These are phyloP conservation scores for Ameiurus melas DNA, from an alignment of 2,113 vertebrate species.

Conservation along the genomic window DNA sequence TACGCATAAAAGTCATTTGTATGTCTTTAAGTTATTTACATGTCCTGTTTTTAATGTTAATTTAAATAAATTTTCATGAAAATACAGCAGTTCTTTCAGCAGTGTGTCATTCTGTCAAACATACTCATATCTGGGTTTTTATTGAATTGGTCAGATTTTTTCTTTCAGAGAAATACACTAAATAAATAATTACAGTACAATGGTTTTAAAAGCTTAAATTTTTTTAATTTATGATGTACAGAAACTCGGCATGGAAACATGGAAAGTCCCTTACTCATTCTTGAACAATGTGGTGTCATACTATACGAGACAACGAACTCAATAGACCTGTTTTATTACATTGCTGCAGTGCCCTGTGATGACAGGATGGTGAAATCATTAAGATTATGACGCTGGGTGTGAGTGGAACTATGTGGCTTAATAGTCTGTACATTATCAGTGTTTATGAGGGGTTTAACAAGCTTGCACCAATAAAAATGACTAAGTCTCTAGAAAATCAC, in stretches of 20 bases:
- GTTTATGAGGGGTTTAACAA: slow-evolving; percentile 21
- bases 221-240: background rate
- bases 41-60: slow-evolving; percentile 84
- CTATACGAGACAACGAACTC: slow-evolving; percentile 35
- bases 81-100: slow-evolving; percentile 48
- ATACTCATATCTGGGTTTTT: background rate
- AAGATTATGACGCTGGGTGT: background rate
- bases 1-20: slow-evolving; percentile 47
- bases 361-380: background rate
- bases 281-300: slow-evolving; percentile 36
- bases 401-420: background rate
- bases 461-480: slow-evolving; percentile 22
- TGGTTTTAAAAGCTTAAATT: background rate
- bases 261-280: slow-evolving; percentile 47
- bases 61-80: slow-evolving; percentile 80
- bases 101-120: background rate
- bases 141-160: background rate
- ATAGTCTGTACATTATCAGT: background rate
- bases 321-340: slow-evolving; percentile 44
- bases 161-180: background rate
- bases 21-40: slow-evolving; percentile 85
- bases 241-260: background rate
- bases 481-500: background rate
- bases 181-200: background rate
- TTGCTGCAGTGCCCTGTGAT: slow-evolving; percentile 6